Evolutionary conservation across 1,140 invertebrate genomes (phyloP).

Genomic region (Eriocheir sinensis): DNA sequence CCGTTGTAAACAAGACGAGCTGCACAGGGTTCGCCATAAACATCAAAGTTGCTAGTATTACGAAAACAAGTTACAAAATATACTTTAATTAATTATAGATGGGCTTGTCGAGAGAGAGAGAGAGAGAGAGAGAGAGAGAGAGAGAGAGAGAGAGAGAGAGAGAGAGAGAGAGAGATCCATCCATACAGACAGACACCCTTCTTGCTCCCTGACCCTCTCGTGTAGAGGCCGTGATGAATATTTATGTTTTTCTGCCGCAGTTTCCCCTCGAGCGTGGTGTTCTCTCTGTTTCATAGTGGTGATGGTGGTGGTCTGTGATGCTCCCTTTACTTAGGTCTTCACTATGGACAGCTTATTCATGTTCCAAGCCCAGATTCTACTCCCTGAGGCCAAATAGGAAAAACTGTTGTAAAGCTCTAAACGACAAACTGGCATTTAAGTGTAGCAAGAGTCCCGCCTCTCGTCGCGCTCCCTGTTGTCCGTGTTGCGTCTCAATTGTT

Average conservation of each 20-base stretch:
- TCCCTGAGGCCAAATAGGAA: not conserved
- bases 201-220: not conserved
- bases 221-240: not conserved
- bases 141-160: slow-evolving; percentile 30
- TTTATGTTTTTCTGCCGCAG: not conserved
- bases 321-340: no score
- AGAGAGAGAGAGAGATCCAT: not conserved
- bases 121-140: not conserved
- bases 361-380: not conserved
- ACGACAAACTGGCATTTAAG: no score
- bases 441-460: no score
- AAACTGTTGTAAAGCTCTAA: no score
- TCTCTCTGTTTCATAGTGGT: not conserved
- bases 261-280: not conserved
- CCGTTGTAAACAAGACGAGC: no score
- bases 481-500: no score
- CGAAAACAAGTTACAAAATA: no score
- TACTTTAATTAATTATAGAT: no score
- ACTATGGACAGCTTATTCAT: not conserved
- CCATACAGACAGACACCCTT: not conserved
- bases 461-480: no score
- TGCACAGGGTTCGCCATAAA: no score
- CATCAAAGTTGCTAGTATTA: no score
- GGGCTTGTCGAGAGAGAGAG: not conserved
- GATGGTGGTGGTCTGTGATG: no score